Evolutionary conservation across 2,888 invertebrate genomes (phyloP), one percentile per base, ranked within the genome.

Genomic region (Dryomyza anilis): DNA sequence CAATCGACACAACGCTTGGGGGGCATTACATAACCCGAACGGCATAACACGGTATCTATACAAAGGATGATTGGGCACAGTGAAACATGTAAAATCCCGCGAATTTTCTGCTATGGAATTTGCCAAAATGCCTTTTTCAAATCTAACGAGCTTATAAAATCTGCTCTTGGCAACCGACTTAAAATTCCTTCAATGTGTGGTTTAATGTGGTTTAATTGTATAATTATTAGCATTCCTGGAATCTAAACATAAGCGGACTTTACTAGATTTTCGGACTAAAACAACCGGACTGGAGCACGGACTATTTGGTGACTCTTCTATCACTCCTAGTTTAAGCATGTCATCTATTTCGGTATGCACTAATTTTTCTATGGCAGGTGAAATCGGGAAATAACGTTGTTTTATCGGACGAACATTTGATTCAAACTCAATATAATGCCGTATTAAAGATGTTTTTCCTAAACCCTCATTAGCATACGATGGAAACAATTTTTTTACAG

Each of bases 171-270:
- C 6, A 64, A 43, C 10, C 68, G 21, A 50, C 64, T 66, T 10
- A 70, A 27, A 23, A 72, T 67, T 1, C 63, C 67, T 27, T 68
- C 67, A 16, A 70, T 70, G 8, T 70, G 64, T 16, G 68, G 70
- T 4, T 69, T 46, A 0, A 67, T 61, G 46, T 70, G 69, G 6
- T 39, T 12, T 64, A 10, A 68, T 21, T 1, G 77, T 75, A 0
- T 76, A 73, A 0, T 55, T 36, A 43, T 79, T 79, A 0, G 78
- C 62, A 57, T 74, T 72, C 5, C 78, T n/a, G n/a, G 71, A 75
- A 50, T 78, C 77, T 2, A 79, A 63, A 43, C 76, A 76, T 5
- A 78, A 70, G 0, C 75, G 55, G 27, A 69, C 16, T n/a, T 69
- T 71, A 0, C 73, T 72, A 4, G 69, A 64, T 57, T 76, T 77